Evolutionary conservation across 2,797 vertebrate species (phyloP), one percentile per base, ranked within the genome.

Genomic region (Crossoptilon crossoptilon): DNA sequence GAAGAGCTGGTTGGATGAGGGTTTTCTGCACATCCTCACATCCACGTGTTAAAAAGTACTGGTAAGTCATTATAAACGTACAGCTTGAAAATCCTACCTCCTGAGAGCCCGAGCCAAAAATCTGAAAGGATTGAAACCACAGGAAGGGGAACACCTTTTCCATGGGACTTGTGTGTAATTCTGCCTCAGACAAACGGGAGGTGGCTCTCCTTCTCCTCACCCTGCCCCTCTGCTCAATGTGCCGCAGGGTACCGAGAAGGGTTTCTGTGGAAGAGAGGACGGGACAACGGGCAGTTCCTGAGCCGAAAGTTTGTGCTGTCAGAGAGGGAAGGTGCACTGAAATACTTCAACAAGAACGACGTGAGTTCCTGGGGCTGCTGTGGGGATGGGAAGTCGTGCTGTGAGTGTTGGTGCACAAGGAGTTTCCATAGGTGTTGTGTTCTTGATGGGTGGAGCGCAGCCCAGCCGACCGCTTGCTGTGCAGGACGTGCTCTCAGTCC

Each of bases 331-430:
- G 99, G 99, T 4, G 98, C 98, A 3, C 97, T 99, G 76, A 99
- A 99, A 92, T 99, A 99, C 94, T 99, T 99, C 98, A 99, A 99
- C 98, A 99, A 99, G 93, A 99, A 99, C 6, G 99, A 99, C 1
- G 99, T 99, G 96, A 99, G 99, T 94, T 69, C 67, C 24, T 18
- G 84, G 76, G 51, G 1, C 2, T 56, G 82, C 33, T 66, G 9
- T 13, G 62, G 21, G 12, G 31, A 2, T 0, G 2, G 27, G 72
- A 22, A 6, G 11, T 59, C 0, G 0, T 73, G 4, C 66, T 56
- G 4, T 37, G 12, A 21, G 24, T 41, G 41, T 29, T 60, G 84
- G 69, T 12, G 39, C 66, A 14, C 26, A 4, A 0, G 0, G 12
- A 1, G 6, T 27, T 66, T 63, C 59, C 9, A 2, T 23, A 9